Evolutionary conservation across 2,113 vertebrate species (phyloP).

Genomic region (Columba janthina): DNA sequence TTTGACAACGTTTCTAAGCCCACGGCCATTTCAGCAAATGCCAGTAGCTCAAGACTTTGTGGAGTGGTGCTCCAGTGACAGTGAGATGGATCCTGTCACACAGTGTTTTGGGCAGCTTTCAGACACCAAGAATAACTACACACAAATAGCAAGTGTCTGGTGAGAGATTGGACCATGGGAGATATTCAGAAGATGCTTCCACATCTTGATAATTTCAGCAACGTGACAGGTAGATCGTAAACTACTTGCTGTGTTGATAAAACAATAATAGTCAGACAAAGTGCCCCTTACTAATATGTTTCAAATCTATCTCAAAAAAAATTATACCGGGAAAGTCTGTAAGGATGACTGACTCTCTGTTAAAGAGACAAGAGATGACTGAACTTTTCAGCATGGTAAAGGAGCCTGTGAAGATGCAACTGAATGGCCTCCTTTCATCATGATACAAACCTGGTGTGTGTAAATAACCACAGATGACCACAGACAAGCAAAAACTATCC

Average conservation of each 20-base stretch:
- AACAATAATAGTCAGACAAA: not conserved
- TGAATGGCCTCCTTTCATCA: not conserved
- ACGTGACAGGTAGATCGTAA: not conserved
- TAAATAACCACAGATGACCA: not conserved
- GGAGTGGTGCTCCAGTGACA: slow-evolving; percentile 11
- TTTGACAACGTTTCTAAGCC: slow-evolving; percentile 9
- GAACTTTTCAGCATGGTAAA: not conserved
- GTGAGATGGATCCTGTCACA: not conserved
- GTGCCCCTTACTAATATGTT: not conserved
- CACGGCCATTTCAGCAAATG: slow-evolving; percentile 27
- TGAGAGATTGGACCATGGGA: not conserved
- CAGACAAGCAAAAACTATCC: not conserved
- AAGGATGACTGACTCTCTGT: not conserved
- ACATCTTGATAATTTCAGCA: not conserved
- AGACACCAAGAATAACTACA: not conserved
- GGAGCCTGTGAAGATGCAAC: not conserved
- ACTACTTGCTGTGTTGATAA: not conserved
- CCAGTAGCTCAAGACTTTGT: not conserved
- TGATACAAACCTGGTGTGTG: fast-evolving
- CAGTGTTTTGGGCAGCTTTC: not conserved
- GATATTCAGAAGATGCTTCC: not conserved
- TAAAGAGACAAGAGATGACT: not conserved
- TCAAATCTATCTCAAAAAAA: not conserved
- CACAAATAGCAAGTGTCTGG: not conserved
- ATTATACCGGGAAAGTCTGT: not conserved